Percentiles rank a stretch among this genome's conserved stretches.
Conservation (phyloP, 1,140 invertebrate species). For the Euborellia annulipes region DNA sequence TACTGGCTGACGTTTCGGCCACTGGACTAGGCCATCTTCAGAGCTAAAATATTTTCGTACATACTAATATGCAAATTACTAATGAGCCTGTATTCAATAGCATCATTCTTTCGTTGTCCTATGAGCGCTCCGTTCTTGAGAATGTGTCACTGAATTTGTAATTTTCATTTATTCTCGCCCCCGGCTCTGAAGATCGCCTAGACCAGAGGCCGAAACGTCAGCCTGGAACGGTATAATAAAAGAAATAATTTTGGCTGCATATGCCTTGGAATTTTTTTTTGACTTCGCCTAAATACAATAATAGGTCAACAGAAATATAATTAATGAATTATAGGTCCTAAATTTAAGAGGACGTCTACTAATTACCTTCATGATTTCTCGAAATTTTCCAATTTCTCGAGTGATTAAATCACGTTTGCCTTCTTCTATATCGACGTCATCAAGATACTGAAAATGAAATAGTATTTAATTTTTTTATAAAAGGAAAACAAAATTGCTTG, state of each 20-base stretch:
- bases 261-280: not conserved
- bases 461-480: not conserved
- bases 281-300: not conserved
- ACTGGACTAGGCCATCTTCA: not conserved
- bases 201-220: too few species aligned
- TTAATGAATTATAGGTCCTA: not conserved
- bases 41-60: too few species aligned
- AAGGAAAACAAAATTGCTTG: too few species aligned
- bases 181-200: too few species aligned
- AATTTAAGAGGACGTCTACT: not conserved
- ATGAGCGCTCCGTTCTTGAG: too few species aligned
- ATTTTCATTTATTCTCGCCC: too few species aligned
- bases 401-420: constrained; percentile 87
- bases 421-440: constrained; percentile 79
- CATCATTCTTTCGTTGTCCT: too few species aligned
- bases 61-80: too few species aligned
- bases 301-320: too few species aligned
- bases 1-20: not conserved
- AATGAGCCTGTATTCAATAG: too few species aligned
- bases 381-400: constrained; percentile 87
- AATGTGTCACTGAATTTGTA: too few species aligned
- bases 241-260: not conserved
- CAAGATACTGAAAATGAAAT: constrained; percentile 32
- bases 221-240: too few species aligned
- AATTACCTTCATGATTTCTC: constrained; percentile 89